A percentile compares a stretch with the other conserved stretches of the same genome.
Conservation (phyloP, 2,888 invertebrate species). For the Synanthedon tipuliformis region DNA sequence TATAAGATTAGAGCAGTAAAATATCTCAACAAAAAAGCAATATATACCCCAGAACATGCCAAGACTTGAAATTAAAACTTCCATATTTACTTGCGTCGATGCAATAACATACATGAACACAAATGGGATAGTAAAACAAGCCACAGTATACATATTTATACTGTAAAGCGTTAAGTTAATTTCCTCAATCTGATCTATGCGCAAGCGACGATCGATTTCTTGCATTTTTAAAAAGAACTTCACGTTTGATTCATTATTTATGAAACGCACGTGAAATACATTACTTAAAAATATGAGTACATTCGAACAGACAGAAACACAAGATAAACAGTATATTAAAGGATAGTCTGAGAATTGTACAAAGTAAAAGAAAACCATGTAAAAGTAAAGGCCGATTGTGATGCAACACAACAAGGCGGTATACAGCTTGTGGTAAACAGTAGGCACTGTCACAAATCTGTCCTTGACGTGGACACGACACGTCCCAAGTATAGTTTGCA, state of each 20-base stretch:
- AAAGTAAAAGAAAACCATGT: neutral
- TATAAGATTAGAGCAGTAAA: conserved; percentile 15
- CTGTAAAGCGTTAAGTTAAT: neutral
- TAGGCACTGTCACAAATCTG: conserved; percentile 29
- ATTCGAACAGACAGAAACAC: neutral
- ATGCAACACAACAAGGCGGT: conserved; percentile 7
- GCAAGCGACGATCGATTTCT: conserved; percentile 28
- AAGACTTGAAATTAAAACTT: neutral
- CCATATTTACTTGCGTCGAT: neutral
- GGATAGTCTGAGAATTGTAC: neutral
- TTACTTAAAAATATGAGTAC: neutral
- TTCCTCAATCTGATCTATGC: neutral
- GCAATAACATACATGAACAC: neutral
- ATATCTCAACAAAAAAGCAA: neutral
- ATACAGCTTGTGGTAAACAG: conserved; percentile 28
- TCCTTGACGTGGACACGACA: conserved; percentile 31
- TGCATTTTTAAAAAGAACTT: conserved; percentile 35
- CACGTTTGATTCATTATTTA: conserved; percentile 25
- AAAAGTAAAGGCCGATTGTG: neutral
- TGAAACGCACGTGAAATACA: conserved; percentile 32
- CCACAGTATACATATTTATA: neutral
- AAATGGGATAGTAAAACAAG: neutral
- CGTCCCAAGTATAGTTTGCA: conserved; percentile 29
- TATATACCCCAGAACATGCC: neutral
- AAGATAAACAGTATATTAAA: neutral